Evolutionary conservation across 2,797 vertebrate species (phyloP), one percentile per base, ranked within the genome.

Genomic region (Hippocampus kuda): DNA sequence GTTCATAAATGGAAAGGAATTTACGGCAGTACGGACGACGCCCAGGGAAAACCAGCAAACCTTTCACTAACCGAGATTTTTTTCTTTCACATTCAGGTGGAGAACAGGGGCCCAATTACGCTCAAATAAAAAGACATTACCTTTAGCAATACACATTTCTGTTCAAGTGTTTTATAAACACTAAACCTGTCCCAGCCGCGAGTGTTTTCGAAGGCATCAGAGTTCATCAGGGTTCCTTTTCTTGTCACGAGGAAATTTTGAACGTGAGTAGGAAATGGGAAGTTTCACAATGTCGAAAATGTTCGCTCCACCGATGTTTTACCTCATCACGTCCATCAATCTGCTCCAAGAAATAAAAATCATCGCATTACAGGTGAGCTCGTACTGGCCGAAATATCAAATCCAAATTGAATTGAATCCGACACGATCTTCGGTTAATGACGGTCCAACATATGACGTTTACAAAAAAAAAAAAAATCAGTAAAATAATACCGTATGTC

Each of bases 1-100:
- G 91, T 90, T 92, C 89, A 88, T 89, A 91, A 92, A 92, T 87
- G 86, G 88, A 87, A 86, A 30, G 79, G 85, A 87, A 92, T 92
- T 90, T 89, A 91, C 89, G 65, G 86, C 59, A 10, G 59, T 9
- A 16, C 44, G 13, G 63, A 65, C 8, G 15, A 16, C 1, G 22
- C 18, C 22, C 34, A 12, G 10, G 61, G 34, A 42, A 63, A 41
- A 30, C n/a, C 24, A 59, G 56, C 56, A 26, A 57, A 34, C 59
- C 7, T 60, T 34, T 60, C 18, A 20, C 30, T 1, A 20, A 34
- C 6, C 56, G 2, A 20, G 7, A 34, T 16, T 20, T 38, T 18
- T 61, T 61, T 61, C 59, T 61, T 61, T 18, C 59, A 22, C 16
- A 59, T 6, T 59, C 16, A 11, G 38, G 38, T 20, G 10, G 59